Evolutionary conservation across 1,140 invertebrate genomes (phyloP), one percentile per base, ranked within the genome.

Genomic region (Neodiprion virginianus): DNA sequence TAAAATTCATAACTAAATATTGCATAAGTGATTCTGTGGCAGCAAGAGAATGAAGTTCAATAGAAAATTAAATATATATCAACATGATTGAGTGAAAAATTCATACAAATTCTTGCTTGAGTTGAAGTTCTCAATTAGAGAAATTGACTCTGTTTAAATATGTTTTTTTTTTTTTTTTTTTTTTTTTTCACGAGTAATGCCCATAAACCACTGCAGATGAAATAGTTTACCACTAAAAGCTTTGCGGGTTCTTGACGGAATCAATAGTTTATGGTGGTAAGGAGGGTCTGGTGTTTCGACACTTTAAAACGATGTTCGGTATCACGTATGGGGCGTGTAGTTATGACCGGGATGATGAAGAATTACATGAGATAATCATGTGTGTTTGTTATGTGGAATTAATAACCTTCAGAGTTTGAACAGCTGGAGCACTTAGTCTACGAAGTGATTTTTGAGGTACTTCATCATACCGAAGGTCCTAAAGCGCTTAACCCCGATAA

Each of bases 401-500:
- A 21, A 53, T 21, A 53, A 53, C 50, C 50, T 53, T 53, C 50
- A n/a, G 50, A 53, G 50, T 53, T 14, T 14, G 50, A n/a, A 11
- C 17, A 53, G 50, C n/a, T 53, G 1, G 10, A 53, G 50, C n/a
- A 2, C 87, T 90, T 93, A 93, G 81, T 93, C 92, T 82, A 94
- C 88, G 89, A 98, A 97, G 89, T 98, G 96, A 77, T 94, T 92
- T 88, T 97, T 97, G 75, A 98, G 90, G 87, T 96, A 96, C 86
- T 98, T 98, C 94, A 98, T 96, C 96, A 98, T 98, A 79, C 95
- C 96, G 79, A 97, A 97, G 61, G 95, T 96, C 81, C 95, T 92
- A 91, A 97, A 97, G 77, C 95, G 93, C 84, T 96, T 96, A 0
- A 95, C 93, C 23, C 95, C 96, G 84, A 98, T 95, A 67, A 98